Evolutionary conservation across 2,888 invertebrate genomes (phyloP), one percentile per base, ranked within the genome.

Genomic region (Ornithoptera priamus): DNA sequence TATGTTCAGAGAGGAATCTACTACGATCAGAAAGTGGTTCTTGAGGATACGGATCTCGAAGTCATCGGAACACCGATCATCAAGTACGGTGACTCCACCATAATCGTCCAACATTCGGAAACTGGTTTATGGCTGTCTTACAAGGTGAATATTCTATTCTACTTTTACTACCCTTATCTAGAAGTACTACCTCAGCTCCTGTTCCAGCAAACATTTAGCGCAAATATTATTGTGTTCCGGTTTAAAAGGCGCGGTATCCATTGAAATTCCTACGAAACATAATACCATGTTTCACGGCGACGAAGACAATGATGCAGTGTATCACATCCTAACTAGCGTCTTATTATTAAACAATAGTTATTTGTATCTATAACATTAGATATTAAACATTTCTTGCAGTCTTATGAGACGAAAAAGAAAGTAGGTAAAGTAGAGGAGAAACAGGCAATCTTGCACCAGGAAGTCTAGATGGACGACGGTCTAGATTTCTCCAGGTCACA

Each of bases 401-500:
- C 99, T 18, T 99, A 98, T 84, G 99, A 99, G 90, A 99, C 99
- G 0, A 99, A 99, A 89, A 99, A 99, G 93, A 98, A 99, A 86
- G 99, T 99, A 0, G 99, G 99, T 59, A 98, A 99, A 91, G 99
- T 99, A 0, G 99, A 99, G 90, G 99, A 99, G 90, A 99, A 99
- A 85, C 99, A 99, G 90, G 99, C 98, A 0, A 97, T 99, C 53
- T 94, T 99, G 10, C 97, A 99, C 88, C 99, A 99, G 84, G 99
- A 99, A 93, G 99, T 99, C 66, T 99, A 99, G 93, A 99, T 99
- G 99, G 99, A 99, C 89, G 99, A 99, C 89, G 99, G 99, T 0
- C 93, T 99, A 68, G 99, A 99, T 86, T 98, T 99, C 89, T 98
- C 98, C 72, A 94, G 99, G 79, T 99, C 99, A 15, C 99, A 99